Evolutionary conservation across 2,113 vertebrate species (phyloP), one percentile per base, ranked within the genome.

Genomic region (Myotis yumanensis): DNA sequence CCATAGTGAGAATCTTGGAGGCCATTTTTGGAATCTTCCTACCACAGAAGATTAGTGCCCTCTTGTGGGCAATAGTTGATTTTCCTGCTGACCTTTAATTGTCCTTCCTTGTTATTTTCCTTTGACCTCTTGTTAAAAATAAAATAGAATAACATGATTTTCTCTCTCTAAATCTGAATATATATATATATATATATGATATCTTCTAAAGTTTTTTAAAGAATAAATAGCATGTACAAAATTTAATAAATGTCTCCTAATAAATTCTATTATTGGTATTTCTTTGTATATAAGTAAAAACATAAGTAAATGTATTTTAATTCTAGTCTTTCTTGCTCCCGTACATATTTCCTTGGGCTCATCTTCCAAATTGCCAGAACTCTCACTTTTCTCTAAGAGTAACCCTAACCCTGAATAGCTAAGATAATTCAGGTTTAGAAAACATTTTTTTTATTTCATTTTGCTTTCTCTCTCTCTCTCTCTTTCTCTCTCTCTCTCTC

Each of bases 51-150:
- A 4, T 37, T 17, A 18, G 4, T 2, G 2, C 30, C 18, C 66
- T 48, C 64, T 22, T 16, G 5, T 22, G 37, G 30, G 28, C 1
- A 32, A 1, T 0, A 16, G 1, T 32, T 35, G 22, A n/a, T 10
- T 72, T 17, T 11, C 30, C 6, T 9, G 22, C 37, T 86, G 68
- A 75, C 9, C 35, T 14, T 81, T 7, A 35, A 52, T 14, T 51
- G 6, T 35, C 9, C 15, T 15, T 52, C 9, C 14, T 11, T 20
- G 28, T 5, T 30, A 4, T n/a, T 83, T 57, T 51, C 20, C 15
- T 90, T 66, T 75, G 9, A 46, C 32, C 20, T 37, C 16, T 7
- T 30, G 9, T 75, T 25, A 71, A 43, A 71, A 46, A 30, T 16
- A 73, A 57, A 80, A 35, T n/a, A 35, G 35, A 18, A 4, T 62